Conservation (phyloP, 2,888 invertebrate species). For the Odontocolon sp. region DNA sequence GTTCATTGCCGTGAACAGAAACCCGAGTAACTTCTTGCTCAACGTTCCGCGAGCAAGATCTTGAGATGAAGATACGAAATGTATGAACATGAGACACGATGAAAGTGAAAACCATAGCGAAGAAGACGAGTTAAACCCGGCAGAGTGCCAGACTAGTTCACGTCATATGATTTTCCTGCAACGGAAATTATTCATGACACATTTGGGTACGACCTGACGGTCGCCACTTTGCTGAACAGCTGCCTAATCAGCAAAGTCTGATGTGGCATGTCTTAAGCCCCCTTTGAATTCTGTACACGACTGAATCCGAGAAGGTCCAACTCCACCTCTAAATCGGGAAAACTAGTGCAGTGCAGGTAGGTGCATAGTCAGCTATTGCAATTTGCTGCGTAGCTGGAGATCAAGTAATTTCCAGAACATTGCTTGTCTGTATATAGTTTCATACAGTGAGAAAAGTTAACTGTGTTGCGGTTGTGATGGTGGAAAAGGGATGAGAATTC, state of each 20-base stretch:
- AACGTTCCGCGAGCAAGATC: slow-evolving; percentile 32
- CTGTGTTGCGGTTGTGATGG: too few relatives aligned
- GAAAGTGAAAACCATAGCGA: slow-evolving; percentile 28
- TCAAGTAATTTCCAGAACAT: too few relatives aligned
- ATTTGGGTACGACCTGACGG: slow-evolving; percentile 43
- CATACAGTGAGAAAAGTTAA: too few relatives aligned
- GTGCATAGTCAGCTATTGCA: too few relatives aligned
- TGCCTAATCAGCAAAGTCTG: slow-evolving; percentile 55
- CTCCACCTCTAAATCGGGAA: too few relatives aligned
- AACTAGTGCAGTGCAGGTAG: too few relatives aligned
- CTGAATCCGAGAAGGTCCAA: not conserved
- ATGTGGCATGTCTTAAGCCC: slow-evolving; percentile 23
- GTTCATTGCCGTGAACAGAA: slow-evolving; percentile 16
- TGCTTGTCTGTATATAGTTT: too few relatives aligned
- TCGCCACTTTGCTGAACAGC: slow-evolving; percentile 45
- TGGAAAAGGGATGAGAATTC: too few relatives aligned
- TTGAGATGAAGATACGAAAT: slow-evolving; percentile 35
- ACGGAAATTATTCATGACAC: slow-evolving; percentile 60
- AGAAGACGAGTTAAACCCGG: slow-evolving; percentile 29
- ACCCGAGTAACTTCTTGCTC: slow-evolving; percentile 49
- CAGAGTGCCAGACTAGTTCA: slow-evolving; percentile 46
- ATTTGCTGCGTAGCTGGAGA: too few relatives aligned
- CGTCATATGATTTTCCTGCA: slow-evolving; percentile 52
- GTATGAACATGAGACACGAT: slow-evolving; percentile 1
- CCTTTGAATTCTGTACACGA: slow-evolving; percentile 1